phyloP scores from a whole-genome alignment of 2,888 invertebrate species.

The Mesorhabditis belari region DNA sequence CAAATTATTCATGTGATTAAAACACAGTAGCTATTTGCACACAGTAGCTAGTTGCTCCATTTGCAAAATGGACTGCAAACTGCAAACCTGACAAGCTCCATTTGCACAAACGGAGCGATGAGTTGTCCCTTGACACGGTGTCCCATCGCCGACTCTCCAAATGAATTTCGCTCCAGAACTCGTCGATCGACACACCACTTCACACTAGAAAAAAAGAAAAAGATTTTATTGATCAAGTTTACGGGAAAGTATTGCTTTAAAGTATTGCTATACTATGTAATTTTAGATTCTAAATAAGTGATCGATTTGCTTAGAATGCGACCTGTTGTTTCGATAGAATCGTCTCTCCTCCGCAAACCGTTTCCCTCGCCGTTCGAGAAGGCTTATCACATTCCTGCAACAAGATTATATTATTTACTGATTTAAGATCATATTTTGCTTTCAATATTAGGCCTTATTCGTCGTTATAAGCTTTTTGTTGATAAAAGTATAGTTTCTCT shows the following conservation, averaged over 20 bases:
- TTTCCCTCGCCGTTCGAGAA: conserved; percentile 19
- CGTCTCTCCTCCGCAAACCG: conserved; percentile 27
- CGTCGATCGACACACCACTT: conserved; percentile 30
- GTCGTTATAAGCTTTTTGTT: background rate
- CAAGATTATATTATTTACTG: background rate
- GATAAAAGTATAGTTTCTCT: background rate
- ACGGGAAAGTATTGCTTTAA: background rate
- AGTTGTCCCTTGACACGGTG: conserved; percentile 23
- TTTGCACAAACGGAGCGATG: conserved; percentile 31
- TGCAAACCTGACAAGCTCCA: conserved; percentile 24
- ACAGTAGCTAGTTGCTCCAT: too few species aligned
- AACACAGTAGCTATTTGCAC: too few species aligned
- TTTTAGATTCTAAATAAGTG: background rate
- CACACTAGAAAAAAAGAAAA: conserved; percentile 18
- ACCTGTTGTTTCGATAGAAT: too few species aligned
- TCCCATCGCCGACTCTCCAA: conserved; percentile 30
- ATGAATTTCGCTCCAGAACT: conserved; percentile 18
- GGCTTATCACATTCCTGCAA: conserved; percentile 22
- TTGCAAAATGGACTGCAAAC: too few species aligned
- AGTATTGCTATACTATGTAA: background rate
- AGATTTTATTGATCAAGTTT: background rate
- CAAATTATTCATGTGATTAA: too few species aligned
- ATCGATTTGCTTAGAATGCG: background rate
- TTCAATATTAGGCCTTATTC: background rate
- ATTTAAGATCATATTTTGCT: too few species aligned